These are phyloP conservation scores for Nothura maculosa DNA, from an alignment of 2,797 vertebrate genomes.

Conservation along the genomic window DNA sequence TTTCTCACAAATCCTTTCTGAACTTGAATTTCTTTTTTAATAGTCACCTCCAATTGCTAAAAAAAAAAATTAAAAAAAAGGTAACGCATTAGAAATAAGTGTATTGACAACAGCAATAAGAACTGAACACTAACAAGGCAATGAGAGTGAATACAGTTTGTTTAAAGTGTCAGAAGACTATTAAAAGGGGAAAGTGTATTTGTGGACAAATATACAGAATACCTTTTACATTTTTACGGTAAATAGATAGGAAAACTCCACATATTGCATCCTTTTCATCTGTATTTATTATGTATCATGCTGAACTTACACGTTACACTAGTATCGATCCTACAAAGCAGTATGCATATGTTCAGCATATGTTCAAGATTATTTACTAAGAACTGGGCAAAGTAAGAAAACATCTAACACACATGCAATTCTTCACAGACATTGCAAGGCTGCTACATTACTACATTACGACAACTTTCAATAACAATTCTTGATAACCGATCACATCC, in stretches of 20 bases:
- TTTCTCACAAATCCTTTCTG: conserved; percentile 22
- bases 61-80: not conserved
- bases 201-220: not conserved
- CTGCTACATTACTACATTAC: not conserved
- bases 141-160: not conserved
- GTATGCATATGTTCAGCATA: not conserved
- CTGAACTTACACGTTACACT: not conserved
- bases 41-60: conserved; percentile 54
- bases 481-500: not conserved
- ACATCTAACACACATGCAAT: not conserved
- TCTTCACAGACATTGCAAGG: not conserved
- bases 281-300: not conserved
- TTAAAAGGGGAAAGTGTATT: not conserved
- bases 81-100: not conserved
- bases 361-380: not conserved
- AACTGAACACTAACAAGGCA: not conserved
- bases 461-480: not conserved
- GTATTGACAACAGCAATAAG: not conserved
- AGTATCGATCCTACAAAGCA: not conserved
- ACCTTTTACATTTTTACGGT: not conserved
- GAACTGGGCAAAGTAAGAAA: not conserved
- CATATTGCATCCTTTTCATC: not conserved
- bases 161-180: not conserved
- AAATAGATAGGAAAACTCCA: not conserved
- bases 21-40: conserved; percentile 62